Percentiles rank a stretch among this genome's conserved stretches.
These are phyloP conservation scores for Scaptomyza reducta DNA, from an alignment of 2,888 invertebrate species.

Conservation along the genomic window DNA sequence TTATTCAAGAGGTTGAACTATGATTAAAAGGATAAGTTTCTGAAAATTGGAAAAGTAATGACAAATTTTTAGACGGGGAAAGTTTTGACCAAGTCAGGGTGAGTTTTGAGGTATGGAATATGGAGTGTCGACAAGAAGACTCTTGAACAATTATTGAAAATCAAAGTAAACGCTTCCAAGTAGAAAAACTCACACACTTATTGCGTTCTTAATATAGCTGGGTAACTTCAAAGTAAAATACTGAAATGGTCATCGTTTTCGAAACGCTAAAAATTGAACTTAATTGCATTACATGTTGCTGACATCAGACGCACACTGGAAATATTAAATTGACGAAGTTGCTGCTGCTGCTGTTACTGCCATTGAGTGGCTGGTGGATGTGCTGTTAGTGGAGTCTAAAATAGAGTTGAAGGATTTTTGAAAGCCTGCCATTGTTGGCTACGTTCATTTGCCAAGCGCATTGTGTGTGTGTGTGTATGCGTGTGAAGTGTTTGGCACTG, in stretches of 20 bases:
- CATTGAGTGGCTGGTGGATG: conserved; percentile 30
- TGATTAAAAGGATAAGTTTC: too few relatives aligned
- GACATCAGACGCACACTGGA: conserved; percentile 21
- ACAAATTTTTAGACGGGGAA: too few relatives aligned
- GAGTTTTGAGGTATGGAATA: too few relatives aligned
- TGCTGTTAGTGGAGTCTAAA: conserved; percentile 7
- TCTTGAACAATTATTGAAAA: conserved; percentile 27
- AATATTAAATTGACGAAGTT: neutral
- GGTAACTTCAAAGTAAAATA: conserved; percentile 65
- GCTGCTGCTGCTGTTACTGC: conserved; percentile 9
- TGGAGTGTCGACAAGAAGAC: too few relatives aligned
- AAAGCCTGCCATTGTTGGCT: conserved; percentile 25
- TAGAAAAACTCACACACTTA: conserved; percentile 8
- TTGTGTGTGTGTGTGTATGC: conserved; percentile 61
- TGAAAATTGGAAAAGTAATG: too few relatives aligned
- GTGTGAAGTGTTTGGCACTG: conserved; percentile 69
- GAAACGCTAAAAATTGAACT: conserved; percentile 48
- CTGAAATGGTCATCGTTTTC: conserved; percentile 51
- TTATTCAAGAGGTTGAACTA: too few relatives aligned
- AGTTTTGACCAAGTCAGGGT: too few relatives aligned
- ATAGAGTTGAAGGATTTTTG: conserved; percentile 31
- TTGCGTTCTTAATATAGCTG: conserved; percentile 9
- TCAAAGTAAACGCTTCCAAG: conserved; percentile 12
- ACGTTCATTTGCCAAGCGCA: conserved; percentile 68
- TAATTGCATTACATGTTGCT: conserved; percentile 64